A percentile compares a stretch with the other conserved stretches of the same genome.
Evolutionary conservation across 2,888 invertebrate species (phyloP).

Genomic region (Subacronicta megacephala): DNA sequence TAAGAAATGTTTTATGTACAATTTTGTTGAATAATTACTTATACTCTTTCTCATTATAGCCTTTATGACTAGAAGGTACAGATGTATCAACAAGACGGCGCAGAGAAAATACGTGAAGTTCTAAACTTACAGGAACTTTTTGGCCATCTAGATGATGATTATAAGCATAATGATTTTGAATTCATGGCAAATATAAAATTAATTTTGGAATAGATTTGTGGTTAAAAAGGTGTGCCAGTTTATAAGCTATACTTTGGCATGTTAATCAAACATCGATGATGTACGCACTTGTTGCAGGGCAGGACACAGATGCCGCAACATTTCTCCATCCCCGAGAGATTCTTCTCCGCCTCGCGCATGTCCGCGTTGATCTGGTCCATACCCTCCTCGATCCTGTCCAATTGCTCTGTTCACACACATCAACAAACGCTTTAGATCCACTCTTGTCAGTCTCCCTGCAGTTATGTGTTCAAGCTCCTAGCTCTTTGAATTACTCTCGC

Average conservation of each 20-base stretch:
- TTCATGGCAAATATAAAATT: slow-evolving; percentile 2
- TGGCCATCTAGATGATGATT: no score
- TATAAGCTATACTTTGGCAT: slow-evolving; percentile 18
- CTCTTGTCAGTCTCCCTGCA: slow-evolving; percentile 62
- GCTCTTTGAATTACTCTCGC: slow-evolving; percentile 61
- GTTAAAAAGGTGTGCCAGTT: slow-evolving; percentile 16
- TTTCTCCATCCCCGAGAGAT: slow-evolving; percentile 99
- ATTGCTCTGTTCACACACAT: slow-evolving; percentile 95
- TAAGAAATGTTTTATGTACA: no score
- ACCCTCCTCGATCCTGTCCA: slow-evolving; percentile 99
- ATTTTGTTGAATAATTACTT: no score
- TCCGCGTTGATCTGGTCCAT: slow-evolving; percentile 99
- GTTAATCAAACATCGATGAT: slow-evolving; percentile 9
- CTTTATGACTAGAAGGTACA: no score
- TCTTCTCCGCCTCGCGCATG: slow-evolving; percentile 99
- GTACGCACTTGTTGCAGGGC: slow-evolving; percentile 98
- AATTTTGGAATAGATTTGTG: slow-evolving; percentile 9
- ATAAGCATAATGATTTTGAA: no score
- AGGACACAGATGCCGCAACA: slow-evolving; percentile 99
- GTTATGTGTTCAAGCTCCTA: slow-evolving; percentile 81
- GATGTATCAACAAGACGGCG: no score
- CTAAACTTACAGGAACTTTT: no score
- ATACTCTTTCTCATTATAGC: no score
- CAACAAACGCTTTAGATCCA: slow-evolving; percentile 74
- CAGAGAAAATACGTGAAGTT: no score